phyloP scores from a whole-genome alignment of 1,140 invertebrate species.

The Aphelinus certus region DNA sequence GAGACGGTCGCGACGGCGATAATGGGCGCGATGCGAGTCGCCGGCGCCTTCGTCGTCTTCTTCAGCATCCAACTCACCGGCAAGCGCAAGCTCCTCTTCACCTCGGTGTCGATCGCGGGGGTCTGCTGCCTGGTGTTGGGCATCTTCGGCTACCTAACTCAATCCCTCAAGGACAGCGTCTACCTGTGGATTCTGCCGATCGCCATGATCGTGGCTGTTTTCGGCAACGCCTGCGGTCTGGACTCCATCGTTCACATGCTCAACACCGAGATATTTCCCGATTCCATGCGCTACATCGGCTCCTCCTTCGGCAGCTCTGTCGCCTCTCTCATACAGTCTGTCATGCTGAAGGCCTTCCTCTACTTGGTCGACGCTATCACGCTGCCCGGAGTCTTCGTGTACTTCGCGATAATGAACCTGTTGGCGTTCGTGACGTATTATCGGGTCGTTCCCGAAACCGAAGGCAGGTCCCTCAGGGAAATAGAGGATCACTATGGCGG shows the following conservation, averaged over 20 bases:
- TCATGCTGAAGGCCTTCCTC: conserved; percentile 2
- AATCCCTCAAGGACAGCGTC: conserved; percentile 45
- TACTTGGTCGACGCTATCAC: conserved; percentile 1
- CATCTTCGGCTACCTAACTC: conserved; percentile 63
- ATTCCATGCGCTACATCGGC: conserved; percentile 70
- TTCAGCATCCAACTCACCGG: conserved; percentile 74
- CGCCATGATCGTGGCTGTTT: conserved; percentile 72
- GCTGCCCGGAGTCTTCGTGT: neutral
- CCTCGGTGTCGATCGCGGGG: conserved; percentile 72
- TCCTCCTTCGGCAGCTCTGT: conserved; percentile 74
- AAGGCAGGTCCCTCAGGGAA: conserved; percentile 18
- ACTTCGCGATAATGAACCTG: neutral
- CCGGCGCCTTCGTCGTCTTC: conserved; percentile 72
- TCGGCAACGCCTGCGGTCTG: conserved; percentile 76
- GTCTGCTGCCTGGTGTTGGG: conserved; percentile 71
- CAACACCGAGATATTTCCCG: conserved; percentile 73
- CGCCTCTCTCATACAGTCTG: conserved; percentile 56
- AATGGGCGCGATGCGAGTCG: conserved; percentile 73
- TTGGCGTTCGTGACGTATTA: neutral
- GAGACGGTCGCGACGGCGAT: conserved; percentile 71
- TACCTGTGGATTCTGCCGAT: conserved; percentile 75
- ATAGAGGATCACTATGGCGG: conserved; percentile 23
- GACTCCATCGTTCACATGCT: conserved; percentile 79
- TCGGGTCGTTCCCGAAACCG: conserved; percentile 14
- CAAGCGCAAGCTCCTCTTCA: conserved; percentile 72